Base-by-base conservation (phyloP, 2,888 invertebrate genomes). In the Xanthorhoe designata region DNA sequence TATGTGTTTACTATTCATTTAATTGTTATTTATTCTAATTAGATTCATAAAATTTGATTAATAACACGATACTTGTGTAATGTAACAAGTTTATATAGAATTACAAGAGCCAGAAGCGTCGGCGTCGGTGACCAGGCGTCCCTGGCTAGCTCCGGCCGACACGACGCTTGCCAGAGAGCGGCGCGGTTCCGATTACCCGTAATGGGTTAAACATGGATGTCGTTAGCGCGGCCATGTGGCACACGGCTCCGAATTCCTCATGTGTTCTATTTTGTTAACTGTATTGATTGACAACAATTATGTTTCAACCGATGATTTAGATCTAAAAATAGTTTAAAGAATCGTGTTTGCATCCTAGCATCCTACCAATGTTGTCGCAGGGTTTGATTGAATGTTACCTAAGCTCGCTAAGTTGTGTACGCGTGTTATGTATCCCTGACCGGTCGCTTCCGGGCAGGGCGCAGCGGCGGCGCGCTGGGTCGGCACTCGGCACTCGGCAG, bases 111-210 rank as follows among this genome's bases (percentile, higher is more conserved):
- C 8, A 9, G 49, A 4, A 45, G 42, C 29, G 49, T 24, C 51
- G 9, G 5, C 38, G 13, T 24, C 24, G 24, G 24, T 24, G 2
- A 4, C 24, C 24, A 3, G 24, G 24, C 24, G 24, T 24, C 24
- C 13, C 2, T 10, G 38, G 38, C 13, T 1, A 2, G 38, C 13
- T 10, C 3, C 10, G 38, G 38, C 38, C 0, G 38, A n/a, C n/a
- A 10, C 35, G 38, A 13, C 10, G 38, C 38, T 1, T 3, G 35
- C 35, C 9, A 24, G 24, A 24, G 9, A 8, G 59, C 62, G 45
- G 61, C 13, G 65, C 66, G 71, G 57, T 56, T 73, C 70, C 71
- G 70, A 73, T 75, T 74, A 75, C 74, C 61, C 58, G 57, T 74
- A 69, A 69, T 69, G 66, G 64, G 61, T 64, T 59, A 47, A 66